These are phyloP conservation scores for Acinonyx jubatus DNA, from an alignment of 2,113 vertebrate genomes.

Conservation along the genomic window DNA sequence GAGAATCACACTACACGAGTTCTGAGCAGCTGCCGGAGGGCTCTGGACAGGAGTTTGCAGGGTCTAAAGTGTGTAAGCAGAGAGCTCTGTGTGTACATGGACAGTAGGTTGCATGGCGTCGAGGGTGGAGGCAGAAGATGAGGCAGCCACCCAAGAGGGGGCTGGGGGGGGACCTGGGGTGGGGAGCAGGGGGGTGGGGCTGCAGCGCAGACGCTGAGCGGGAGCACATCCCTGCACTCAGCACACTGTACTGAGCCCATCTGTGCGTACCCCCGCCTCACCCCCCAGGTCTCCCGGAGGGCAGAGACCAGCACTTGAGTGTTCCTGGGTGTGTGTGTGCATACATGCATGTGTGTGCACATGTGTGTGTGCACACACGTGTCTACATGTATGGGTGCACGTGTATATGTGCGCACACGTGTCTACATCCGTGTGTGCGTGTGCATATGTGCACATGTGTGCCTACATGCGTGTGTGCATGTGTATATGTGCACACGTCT, in stretches of 20 bases:
- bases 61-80: too few species aligned
- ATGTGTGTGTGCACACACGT: background rate
- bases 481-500: too few species aligned
- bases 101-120: background rate
- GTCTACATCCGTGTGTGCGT: too few species aligned
- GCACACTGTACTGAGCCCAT: background rate
- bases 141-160: background rate
- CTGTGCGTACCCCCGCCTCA: too few species aligned
- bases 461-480: too few species aligned
- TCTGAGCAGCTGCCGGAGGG: background rate
- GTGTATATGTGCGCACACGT: background rate
- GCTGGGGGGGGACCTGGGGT: fast-evolving
- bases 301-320: background rate
- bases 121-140: background rate
- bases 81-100: background rate
- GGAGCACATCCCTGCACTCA: background rate
- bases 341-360: background rate
- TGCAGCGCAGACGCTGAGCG: too few species aligned
- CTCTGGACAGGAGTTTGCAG: too few species aligned
- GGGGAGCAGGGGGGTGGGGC: background rate
- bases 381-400: background rate
- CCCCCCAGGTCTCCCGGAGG: background rate
- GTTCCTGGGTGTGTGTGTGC: background rate
- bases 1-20: fast-evolving
- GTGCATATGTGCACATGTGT: too few species aligned